phyloP scores from a whole-genome alignment of 2,797 vertebrate genomes.

The Molothrus ater region DNA sequence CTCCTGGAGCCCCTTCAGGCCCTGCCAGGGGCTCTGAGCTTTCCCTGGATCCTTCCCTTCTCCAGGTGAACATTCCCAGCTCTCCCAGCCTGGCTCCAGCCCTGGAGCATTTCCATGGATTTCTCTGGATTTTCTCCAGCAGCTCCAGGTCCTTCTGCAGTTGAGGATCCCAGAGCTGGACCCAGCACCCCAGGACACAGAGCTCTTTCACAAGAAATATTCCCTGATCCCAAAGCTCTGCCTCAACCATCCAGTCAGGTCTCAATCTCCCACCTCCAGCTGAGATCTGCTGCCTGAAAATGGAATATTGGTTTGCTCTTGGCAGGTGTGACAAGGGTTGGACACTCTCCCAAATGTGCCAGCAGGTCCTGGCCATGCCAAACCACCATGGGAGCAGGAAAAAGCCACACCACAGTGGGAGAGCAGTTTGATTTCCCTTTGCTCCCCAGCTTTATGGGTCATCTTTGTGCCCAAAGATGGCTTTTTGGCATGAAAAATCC shows the following conservation, averaged over 20 bases:
- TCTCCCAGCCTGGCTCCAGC: neutral
- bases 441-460: neutral
- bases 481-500: neutral
- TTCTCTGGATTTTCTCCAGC: neutral
- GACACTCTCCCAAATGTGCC: fast-evolving
- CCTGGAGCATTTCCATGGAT: fast-evolving
- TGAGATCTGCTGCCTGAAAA: neutral
- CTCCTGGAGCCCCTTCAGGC: neutral
- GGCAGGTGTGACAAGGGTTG: neutral
- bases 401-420: fast-evolving
- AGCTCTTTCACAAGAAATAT: neutral
- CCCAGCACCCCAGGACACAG: neutral
- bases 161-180: neutral
- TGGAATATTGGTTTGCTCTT: fast-evolving
- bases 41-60: neutral
- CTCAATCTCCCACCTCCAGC: neutral
- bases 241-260: neutral
- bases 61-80: fast-evolving
- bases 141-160: fast-evolving
- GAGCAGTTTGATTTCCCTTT: neutral
- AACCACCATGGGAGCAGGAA: neutral
- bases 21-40: fast-evolving
- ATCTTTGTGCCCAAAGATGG: neutral
- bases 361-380: fast-evolving
- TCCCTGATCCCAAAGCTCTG: neutral